phyloP scores from a whole-genome alignment of 23 tunicate genomes.

The Trididemnum clinides region DNA sequence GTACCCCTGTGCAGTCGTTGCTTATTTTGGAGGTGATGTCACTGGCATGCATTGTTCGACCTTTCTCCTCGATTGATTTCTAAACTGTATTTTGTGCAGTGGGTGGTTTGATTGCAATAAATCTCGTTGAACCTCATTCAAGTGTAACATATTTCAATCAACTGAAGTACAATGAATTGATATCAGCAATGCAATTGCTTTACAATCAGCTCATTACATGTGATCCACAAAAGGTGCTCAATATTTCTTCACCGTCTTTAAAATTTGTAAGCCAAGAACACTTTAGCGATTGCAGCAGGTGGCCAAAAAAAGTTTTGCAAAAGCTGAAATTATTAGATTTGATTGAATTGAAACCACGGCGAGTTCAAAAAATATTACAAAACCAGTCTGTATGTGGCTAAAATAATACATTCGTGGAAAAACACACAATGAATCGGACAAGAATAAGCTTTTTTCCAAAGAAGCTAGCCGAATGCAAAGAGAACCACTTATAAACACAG shows the following conservation, averaged over 20 bases:
- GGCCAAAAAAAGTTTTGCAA: background rate
- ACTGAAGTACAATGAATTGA: too few relatives aligned
- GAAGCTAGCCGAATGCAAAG: too few relatives aligned
- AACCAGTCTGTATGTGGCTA: background rate
- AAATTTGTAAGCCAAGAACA: background rate
- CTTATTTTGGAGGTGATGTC: background rate
- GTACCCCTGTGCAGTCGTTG: too few relatives aligned
- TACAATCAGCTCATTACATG: too few relatives aligned
- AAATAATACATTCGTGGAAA: background rate
- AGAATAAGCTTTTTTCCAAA: background rate
- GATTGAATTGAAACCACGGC: background rate
- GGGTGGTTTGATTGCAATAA: background rate
- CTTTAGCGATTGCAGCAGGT: background rate
- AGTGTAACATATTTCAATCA: background rate
- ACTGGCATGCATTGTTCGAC: background rate
- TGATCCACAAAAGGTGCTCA: background rate
- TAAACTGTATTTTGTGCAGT: background rate
- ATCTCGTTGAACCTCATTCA: background rate
- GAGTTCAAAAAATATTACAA: background rate
- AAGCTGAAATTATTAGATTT: background rate
- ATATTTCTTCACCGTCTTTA: background rate
- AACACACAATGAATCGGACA: background rate
- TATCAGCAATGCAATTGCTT: too few relatives aligned
- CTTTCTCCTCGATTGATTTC: background rate
- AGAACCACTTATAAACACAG: too few relatives aligned